A percentile compares a stretch with the other conserved stretches of the same genome.
These are phyloP conservation scores for Ornithorhynchus anatinus DNA, from an alignment of 2,113 vertebrate genomes.

Conservation along the genomic window DNA sequence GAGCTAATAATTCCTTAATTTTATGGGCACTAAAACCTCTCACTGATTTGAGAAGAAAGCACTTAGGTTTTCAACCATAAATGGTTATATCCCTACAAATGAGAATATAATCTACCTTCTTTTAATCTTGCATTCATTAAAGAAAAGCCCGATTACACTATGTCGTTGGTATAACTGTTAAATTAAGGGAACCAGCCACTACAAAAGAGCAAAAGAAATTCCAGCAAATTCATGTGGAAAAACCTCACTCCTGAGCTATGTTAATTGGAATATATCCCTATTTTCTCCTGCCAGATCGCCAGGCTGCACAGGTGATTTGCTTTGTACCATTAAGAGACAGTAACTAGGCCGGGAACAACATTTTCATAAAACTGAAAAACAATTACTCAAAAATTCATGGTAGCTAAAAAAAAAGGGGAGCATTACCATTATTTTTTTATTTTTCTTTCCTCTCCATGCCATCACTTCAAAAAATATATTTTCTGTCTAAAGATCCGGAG, in stretches of 20 bases:
- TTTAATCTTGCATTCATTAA: background rate
- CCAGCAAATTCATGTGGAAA: background rate
- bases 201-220: background rate
- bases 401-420: background rate
- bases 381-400: background rate
- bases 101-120: background rate
- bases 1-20: no score
- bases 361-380: background rate
- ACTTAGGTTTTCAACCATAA: background rate
- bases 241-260: background rate
- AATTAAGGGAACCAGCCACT: background rate
- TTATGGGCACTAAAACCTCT: no score
- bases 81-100: background rate
- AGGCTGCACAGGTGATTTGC: background rate
- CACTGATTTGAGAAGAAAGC: slow-evolving; percentile 1
- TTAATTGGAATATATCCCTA: background rate
- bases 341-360: no score
- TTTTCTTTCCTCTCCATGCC: background rate
- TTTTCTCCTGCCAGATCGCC: background rate
- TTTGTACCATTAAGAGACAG: no score
- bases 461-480: background rate
- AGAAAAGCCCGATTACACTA: background rate
- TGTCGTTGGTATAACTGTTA: no score
- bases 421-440: background rate
- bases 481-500: slow-evolving; percentile 6